Evolutionary conservation across 2,888 invertebrate genomes (phyloP).

Genomic region (Ptilodon capucinus): DNA sequence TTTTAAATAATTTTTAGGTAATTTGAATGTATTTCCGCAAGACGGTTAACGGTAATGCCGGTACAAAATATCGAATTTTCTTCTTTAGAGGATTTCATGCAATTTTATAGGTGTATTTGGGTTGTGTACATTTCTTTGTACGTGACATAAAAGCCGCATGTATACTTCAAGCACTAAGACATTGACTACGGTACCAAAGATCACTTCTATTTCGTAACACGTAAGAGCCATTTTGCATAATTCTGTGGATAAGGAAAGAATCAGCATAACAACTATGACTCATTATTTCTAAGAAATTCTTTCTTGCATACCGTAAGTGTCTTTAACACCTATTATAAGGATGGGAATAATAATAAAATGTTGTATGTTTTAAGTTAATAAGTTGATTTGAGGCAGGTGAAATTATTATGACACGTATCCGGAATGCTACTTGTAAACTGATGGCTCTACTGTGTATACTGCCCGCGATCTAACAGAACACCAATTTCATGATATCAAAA

Average conservation of each 20-base stretch:
- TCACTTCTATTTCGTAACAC: neutral
- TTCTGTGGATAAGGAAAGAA: neutral
- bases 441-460: too few relatives aligned
- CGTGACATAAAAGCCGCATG: neutral
- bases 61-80: too few relatives aligned
- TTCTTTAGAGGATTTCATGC: too few relatives aligned
- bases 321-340: constrained; percentile 13
- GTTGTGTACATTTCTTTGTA: too few relatives aligned
- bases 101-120: too few relatives aligned
- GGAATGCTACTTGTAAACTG: neutral
- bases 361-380: neutral
- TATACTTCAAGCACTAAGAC: neutral
- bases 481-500: too few relatives aligned
- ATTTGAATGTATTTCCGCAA: too few relatives aligned
- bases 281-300: constrained; percentile 21
- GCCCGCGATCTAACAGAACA: too few relatives aligned
- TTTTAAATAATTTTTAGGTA: too few relatives aligned
- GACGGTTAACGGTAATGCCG: too few relatives aligned
- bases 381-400: neutral
- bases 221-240: constrained; percentile 7
- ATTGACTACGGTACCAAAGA: neutral
- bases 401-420: neutral
- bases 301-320: constrained; percentile 17
- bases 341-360: neutral
- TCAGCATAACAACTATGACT: constrained; percentile 5